Base-by-base conservation (phyloP, 2,888 invertebrate genomes). In the Elegia similella region DNA sequence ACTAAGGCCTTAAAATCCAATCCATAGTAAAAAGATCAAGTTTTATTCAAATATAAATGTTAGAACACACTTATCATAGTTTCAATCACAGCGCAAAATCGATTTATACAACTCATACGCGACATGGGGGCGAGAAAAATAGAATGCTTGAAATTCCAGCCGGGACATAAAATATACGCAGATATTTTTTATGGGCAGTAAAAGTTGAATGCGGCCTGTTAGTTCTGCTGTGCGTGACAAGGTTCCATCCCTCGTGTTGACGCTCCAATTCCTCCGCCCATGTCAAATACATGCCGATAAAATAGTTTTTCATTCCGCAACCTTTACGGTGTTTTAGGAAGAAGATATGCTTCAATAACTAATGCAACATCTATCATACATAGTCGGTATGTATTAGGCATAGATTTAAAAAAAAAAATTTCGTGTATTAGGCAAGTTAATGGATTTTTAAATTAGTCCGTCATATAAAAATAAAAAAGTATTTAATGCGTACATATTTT, bases 161-260 rank as follows among this genome's bases (percentile, higher is more conserved):
- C 64, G 65, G 64, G 65, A 66, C 71, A 74, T 78, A 81, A 82
- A 83, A 82, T 76, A 76, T 74, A 72, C 70, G 69, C 67, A 68
- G 70, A 76, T 77, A 76, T 82, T 81, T 76, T 84, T 85, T 81
- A 84, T 75, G 75, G 73, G 65, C 77, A 73, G 78, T 83, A 82
- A 83, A 82, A 77, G 69, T 70, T 67, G 75, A 73, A 73, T 75
- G 75, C 70, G 70, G 38, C 56, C 59, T 57, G 59, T 59, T 58
- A 55, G 42, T 62, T 55, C 7, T 56, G 44, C 54, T 56, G 56
- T 48, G 56, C 56, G 56, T 56, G 56, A 56, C 56, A 56, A 50
- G 48, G 47, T 48, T 30, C 47, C 42, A 29, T 48, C 48, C 50
- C 50, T 34, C 50, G 12, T 16, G 34, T 48, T 48, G 50, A 50